phyloP scores from a whole-genome alignment of 2,888 invertebrate species.

The Clitarchus hookeri region DNA sequence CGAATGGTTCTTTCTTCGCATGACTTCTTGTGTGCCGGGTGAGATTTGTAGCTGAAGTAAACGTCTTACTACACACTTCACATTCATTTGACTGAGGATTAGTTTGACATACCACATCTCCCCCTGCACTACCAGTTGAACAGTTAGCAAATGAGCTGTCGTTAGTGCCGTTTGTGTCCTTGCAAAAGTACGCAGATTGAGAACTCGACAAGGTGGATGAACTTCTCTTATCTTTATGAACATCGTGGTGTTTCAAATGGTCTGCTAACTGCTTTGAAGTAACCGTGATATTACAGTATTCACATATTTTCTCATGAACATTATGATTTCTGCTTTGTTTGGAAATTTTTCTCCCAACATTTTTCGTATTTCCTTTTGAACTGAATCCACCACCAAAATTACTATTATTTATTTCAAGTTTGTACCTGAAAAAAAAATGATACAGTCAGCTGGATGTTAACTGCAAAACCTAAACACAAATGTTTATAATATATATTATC shows the following conservation, averaged over 20 bases:
- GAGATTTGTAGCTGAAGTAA: constrained; percentile 44
- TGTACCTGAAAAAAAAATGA: not conserved
- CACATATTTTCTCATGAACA: not conserved
- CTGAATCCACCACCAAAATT: not conserved
- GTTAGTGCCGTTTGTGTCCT: not conserved
- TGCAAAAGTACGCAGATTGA: not conserved
- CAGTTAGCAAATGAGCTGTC: not conserved
- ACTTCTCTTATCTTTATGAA: not conserved
- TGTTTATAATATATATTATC: not conserved
- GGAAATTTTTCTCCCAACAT: not conserved
- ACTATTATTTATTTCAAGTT: not conserved
- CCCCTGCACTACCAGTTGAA: not conserved
- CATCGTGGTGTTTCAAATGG: not conserved
- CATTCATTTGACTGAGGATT: constrained; percentile 26
- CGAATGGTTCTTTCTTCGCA: constrained; percentile 44
- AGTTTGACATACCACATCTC: not conserved
- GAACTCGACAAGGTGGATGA: not conserved
- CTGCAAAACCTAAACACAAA: not conserved
- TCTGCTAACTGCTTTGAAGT: not conserved
- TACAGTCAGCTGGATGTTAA: not conserved
- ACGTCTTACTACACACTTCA: constrained; percentile 43
- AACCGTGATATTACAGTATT: not conserved
- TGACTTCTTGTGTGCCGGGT: constrained; percentile 46
- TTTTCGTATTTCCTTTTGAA: not conserved
- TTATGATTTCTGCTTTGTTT: not conserved